Evolutionary conservation across 2,888 invertebrate genomes (phyloP), one percentile per base, ranked within the genome.

Genomic region (Lepidochitona cinerea): DNA sequence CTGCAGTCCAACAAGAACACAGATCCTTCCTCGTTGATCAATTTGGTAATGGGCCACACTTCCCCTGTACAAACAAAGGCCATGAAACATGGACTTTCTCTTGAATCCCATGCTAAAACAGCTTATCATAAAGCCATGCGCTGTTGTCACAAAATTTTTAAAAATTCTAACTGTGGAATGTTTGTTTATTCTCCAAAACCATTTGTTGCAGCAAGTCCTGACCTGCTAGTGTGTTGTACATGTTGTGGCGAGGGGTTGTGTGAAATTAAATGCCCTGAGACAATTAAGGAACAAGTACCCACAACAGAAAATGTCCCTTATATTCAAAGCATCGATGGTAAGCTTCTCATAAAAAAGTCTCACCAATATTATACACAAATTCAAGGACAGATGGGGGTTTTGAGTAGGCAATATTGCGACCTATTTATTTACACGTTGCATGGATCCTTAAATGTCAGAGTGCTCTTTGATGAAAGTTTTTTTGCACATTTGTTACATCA

Each of bases 61-160:
- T 9, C 23, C 14, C 12, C 2, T 14, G 26, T 29, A 5, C 70
- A n/a, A 37, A 78, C 73, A 18, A 33, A 52, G 26, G 77, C 75
- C 33, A 77, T 77, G 77, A 77, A 77, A 37, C 73, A 77, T 72
- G 75, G 77, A 12, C 37, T 75, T 18, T 75, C 71, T 0, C 9
- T 75, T 33, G 75, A 75, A 53, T 70, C 71, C 18, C n/a, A 35
- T 32, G 75, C 75, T 1, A 77, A 75, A 36, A 64, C n/a, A 54
- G 23, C 12, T 0, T 77, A 77, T 33, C 36, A 18, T 9, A 37
- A 64, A 18, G n/a, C n/a, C n/a, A 70, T 70, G 71, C 59, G 37
- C 36, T 69, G 64, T 18, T 49, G n/a, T 7, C 77, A 77, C 35
- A 70, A 69, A 37, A 66, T 70, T 32, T 75, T 75, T 33, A 59